A percentile compares a stretch with the other conserved stretches of the same genome.
Evolutionary conservation across 2,797 vertebrate species (phyloP).

Genomic region (Mus spretus): DNA sequence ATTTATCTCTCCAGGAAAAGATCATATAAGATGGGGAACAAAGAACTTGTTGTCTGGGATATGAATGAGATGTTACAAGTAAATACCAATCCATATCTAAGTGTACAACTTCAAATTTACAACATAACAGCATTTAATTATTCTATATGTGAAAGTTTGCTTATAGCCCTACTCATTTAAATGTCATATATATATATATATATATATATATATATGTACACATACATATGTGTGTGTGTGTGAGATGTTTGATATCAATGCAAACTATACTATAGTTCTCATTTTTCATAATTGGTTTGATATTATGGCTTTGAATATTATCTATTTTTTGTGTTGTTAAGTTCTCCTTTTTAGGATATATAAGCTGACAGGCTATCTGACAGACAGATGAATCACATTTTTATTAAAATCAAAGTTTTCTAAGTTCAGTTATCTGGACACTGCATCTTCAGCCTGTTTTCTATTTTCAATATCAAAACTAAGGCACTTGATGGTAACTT

Average conservation of each 20-base stretch:
- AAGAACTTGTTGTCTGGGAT: neutral
- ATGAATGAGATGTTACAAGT: neutral
- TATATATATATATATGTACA: no score
- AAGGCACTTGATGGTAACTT: neutral
- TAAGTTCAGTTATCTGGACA: neutral
- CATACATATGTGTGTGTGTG: no score
- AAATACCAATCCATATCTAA: neutral
- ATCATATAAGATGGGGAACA: neutral
- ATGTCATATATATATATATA: neutral
- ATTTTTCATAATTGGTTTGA: constrained; percentile 24
- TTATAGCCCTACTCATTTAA: neutral
- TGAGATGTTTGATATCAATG: neutral
- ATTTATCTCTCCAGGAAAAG: neutral
- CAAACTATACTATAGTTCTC: neutral
- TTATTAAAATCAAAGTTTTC: neutral
- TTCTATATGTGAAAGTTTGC: neutral
- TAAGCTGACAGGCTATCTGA: neutral
- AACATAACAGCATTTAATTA: neutral
- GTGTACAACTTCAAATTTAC: neutral
- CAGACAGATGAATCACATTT: neutral
- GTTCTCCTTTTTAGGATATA: neutral
- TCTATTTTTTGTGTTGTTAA: neutral
- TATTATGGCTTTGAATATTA: neutral
- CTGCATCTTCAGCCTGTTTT: neutral
- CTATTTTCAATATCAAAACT: neutral